These are phyloP conservation scores for Pica pica DNA, from an alignment of 2,113 vertebrate species.

Conservation along the genomic window DNA sequence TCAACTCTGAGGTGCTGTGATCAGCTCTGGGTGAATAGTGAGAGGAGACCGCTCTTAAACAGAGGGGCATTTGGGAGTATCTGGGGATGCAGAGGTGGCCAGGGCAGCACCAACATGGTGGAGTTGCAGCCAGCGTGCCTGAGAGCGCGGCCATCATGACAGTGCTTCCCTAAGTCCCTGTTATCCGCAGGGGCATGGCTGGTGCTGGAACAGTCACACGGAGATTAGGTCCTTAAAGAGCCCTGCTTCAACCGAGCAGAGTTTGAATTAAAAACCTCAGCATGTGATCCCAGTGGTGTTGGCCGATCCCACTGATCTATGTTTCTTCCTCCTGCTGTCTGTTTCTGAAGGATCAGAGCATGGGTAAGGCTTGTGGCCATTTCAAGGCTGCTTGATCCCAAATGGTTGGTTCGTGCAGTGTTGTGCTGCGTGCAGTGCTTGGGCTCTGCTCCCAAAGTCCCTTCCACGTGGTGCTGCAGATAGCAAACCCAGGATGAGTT, in stretches of 20 bases:
- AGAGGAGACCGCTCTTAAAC: neutral
- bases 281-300: rapidly evolving
- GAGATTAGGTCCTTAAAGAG: constrained; percentile 43
- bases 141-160: rapidly evolving
- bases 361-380: neutral
- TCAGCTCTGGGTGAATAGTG: neutral
- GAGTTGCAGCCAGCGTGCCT: neutral
- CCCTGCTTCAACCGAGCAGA: neutral
- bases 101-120: rapidly evolving
- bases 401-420: rapidly evolving
- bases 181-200: neutral
- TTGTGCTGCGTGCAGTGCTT: neutral
- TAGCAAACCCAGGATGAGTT: neutral
- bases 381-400: neutral
- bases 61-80: neutral
- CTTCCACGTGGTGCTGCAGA: neutral
- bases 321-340: neutral
- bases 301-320: rapidly evolving
- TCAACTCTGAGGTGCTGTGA: neutral
- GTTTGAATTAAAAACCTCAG: neutral
- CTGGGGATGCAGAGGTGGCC: neutral
- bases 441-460: neutral
- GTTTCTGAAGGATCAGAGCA: neutral
- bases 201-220: constrained; percentile 10
- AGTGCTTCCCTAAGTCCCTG: neutral